Conservation (phyloP, 2,797 vertebrate genomes). For the Notamacropus eugenii region DNA sequence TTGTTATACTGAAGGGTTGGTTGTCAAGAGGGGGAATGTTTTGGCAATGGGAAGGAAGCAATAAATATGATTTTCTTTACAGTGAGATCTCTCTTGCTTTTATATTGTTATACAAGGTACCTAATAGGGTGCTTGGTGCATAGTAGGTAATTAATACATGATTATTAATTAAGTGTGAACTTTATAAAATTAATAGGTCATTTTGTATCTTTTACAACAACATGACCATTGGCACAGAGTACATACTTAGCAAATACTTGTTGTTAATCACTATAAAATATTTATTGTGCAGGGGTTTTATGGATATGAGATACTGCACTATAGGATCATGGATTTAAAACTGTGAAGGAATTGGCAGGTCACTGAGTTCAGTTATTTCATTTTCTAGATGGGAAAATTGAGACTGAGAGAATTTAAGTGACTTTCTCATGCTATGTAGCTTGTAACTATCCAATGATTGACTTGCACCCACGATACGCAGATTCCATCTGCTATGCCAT, state of each 20-base stretch:
- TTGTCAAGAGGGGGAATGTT: slow-evolving; percentile 40
- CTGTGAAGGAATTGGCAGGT: background rate
- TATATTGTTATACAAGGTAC: background rate
- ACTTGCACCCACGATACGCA: background rate
- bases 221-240: background rate
- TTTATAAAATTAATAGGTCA: background rate
- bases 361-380: background rate
- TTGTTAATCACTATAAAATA: background rate
- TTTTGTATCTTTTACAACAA: background rate
- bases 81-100: background rate
- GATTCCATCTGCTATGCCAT: background rate
- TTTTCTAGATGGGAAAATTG: slow-evolving; percentile 8
- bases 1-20: slow-evolving; percentile 42
- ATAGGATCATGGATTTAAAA: background rate
- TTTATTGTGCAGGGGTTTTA: background rate
- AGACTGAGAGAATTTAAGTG: background rate
- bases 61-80: background rate
- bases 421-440: background rate
- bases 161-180: background rate
- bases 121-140: background rate
- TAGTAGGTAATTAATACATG: background rate
- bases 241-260: background rate
- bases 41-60: slow-evolving; percentile 52
- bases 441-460: background rate
- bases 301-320: background rate